phyloP scores from a whole-genome alignment of 92 coral and sea anemone genomes.

The Isaurus tuberculatus region DNA sequence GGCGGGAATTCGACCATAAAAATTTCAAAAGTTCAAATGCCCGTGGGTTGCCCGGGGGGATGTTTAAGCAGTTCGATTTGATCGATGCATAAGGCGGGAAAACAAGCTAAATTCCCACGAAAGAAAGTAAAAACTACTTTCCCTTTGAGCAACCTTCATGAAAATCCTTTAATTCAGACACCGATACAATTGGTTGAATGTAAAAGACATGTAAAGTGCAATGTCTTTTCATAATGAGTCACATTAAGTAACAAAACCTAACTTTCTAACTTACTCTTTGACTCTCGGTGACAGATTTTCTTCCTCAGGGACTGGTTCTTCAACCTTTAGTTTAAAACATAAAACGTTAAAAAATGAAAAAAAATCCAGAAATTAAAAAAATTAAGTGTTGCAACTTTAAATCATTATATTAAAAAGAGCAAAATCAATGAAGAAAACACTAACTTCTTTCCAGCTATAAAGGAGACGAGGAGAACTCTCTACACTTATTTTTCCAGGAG shows the following conservation, averaged over 20 bases:
- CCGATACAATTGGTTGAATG: neutral
- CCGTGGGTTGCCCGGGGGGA: too few species aligned
- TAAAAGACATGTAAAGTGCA: too few species aligned
- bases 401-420: too few species aligned
- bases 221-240: too few species aligned
- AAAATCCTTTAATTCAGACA: too few species aligned
- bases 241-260: neutral
- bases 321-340: conserved; percentile 19
- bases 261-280: conserved; percentile 74
- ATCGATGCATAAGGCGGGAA: too few species aligned
- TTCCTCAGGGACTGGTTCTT: conserved; percentile 51
- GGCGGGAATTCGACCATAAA: too few species aligned
- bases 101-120: too few species aligned
- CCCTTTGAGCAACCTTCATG: too few species aligned
- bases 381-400: neutral
- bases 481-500: conserved; percentile 57
- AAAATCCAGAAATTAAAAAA: neutral
- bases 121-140: too few species aligned
- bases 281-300: conserved; percentile 76
- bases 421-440: neutral
- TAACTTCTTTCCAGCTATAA: conserved; percentile 96
- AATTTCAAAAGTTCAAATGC: too few species aligned
- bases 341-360: neutral
- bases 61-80: too few species aligned
- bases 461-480: conserved; percentile 66